A percentile compares a stretch with the other conserved stretches of the same genome.
phyloP scores from a whole-genome alignment of 2,888 invertebrate species.

The Euclidia mi region DNA sequence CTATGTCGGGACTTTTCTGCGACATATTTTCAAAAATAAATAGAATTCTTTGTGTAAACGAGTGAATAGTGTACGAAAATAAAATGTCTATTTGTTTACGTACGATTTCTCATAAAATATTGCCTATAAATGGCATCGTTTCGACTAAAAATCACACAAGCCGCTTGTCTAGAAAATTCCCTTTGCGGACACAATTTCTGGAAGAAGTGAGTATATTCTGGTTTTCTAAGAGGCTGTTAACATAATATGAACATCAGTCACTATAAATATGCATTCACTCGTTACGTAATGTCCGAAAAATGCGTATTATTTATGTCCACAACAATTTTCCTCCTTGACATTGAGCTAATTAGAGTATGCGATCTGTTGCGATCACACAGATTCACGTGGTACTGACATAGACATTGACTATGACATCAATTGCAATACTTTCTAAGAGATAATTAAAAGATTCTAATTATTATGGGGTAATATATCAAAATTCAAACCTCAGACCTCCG shows the following conservation, averaged over 20 bases:
- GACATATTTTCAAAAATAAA: constrained; percentile 70
- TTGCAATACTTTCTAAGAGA: background rate
- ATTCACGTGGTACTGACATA: constrained; percentile 61
- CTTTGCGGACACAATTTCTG: constrained; percentile 83
- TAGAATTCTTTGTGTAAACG: constrained; percentile 56
- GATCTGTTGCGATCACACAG: constrained; percentile 31
- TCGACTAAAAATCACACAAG: constrained; percentile 87
- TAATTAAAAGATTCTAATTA: no score
- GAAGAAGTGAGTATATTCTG: constrained; percentile 85
- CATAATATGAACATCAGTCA: background rate
- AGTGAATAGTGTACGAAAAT: constrained; percentile 62
- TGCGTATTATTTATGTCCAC: constrained; percentile 18
- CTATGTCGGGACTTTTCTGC: constrained; percentile 70
- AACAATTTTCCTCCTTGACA: constrained; percentile 67
- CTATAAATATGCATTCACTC: background rate
- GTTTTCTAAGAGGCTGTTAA: constrained; percentile 10
- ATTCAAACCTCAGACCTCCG: no score
- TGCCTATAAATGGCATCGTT: constrained; percentile 87
- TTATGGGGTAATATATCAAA: no score
- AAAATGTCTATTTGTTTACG: constrained; percentile 91
- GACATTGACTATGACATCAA: constrained; percentile 3
- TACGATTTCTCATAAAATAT: constrained; percentile 88
- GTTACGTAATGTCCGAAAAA: constrained; percentile 46
- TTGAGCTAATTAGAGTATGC: constrained; percentile 68
- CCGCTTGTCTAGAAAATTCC: constrained; percentile 87